These are phyloP conservation scores for Anarsia innoxiella DNA, from an alignment of 2,888 invertebrate species.

Conservation along the genomic window DNA sequence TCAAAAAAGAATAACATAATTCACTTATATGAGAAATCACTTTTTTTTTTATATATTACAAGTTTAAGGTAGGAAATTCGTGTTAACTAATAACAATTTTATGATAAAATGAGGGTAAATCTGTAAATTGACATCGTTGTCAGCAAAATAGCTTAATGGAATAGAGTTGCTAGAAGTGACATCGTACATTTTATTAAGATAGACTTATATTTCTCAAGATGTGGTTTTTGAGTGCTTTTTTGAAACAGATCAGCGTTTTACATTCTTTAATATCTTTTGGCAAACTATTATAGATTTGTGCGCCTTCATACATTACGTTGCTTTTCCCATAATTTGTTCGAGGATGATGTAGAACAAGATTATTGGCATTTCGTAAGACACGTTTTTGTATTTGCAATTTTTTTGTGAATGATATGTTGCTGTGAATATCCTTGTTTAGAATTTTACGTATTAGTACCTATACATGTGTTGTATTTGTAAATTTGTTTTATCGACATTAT, in stretches of 20 bases:
- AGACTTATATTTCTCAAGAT: neutral
- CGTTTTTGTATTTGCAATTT: neutral
- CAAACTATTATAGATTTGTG: slow-evolving; percentile 2
- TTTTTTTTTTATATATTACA: too few relatives aligned
- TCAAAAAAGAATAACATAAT: too few relatives aligned
- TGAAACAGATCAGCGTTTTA: neutral
- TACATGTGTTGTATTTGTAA: slow-evolving; percentile 7
- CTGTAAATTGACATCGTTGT: too few relatives aligned
- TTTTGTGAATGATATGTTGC: slow-evolving; percentile 1
- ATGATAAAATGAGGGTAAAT: too few relatives aligned
- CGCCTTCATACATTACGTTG: slow-evolving; percentile 6
- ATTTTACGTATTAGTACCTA: slow-evolving; percentile 10
- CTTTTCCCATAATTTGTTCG: slow-evolving; percentile 5
- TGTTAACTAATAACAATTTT: too few relatives aligned
- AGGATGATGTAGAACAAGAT: slow-evolving; percentile 2
- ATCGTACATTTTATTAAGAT: too few relatives aligned
- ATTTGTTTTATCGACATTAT: slow-evolving; percentile 8
- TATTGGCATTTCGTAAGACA: slow-evolving; percentile 2
- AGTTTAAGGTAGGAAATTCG: too few relatives aligned
- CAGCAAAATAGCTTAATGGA: too few relatives aligned
- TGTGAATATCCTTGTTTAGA: slow-evolving; percentile 5
- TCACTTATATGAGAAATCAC: too few relatives aligned
- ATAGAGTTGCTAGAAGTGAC: too few relatives aligned
- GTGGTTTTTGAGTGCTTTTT: neutral
- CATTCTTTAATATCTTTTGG: slow-evolving; percentile 4